phyloP scores from a whole-genome alignment of 64 coral and sea anemone genomes.

The Trachythela sp. region DNA sequence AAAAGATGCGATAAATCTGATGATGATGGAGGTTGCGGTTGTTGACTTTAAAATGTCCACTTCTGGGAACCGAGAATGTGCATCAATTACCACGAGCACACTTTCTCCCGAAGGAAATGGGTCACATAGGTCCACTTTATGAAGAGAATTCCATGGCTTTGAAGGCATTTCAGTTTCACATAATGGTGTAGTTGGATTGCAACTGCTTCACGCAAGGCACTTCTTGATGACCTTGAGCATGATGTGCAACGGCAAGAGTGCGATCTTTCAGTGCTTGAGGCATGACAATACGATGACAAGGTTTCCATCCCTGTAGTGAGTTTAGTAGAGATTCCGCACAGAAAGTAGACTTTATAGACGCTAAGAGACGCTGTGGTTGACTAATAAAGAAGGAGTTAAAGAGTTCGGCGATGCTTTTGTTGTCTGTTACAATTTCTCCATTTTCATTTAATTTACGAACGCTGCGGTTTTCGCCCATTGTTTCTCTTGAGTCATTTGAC shows the following conservation, averaged over 20 bases:
- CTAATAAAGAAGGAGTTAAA: too few species aligned
- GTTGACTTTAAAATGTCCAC: conserved; percentile 32
- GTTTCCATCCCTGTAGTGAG: not conserved
- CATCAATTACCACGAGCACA: conserved; percentile 29
- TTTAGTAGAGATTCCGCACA: too few species aligned
- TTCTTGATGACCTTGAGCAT: conserved; percentile 11
- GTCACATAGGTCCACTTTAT: conserved; percentile 10
- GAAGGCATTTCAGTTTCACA: not conserved
- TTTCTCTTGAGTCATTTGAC: too few species aligned
- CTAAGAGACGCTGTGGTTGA: too few species aligned
- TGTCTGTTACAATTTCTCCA: too few species aligned
- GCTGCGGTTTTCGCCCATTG: too few species aligned
- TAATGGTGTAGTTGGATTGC: not conserved
- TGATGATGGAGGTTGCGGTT: conserved; percentile 6
- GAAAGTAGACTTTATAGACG: too few species aligned
- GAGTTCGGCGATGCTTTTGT: too few species aligned
- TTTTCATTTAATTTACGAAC: too few species aligned
- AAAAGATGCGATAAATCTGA: conserved; percentile 15
- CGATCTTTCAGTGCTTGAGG: not conserved
- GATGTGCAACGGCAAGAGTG: conserved; percentile 18
- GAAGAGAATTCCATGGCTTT: not conserved
- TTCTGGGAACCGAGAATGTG: conserved; percentile 22
- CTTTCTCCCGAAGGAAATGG: conserved; percentile 27
- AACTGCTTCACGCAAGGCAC: not conserved
- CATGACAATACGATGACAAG: not conserved